These are phyloP conservation scores for Tenrec ecaudatus DNA, from an alignment of 2,113 vertebrate species.

Conservation along the genomic window DNA sequence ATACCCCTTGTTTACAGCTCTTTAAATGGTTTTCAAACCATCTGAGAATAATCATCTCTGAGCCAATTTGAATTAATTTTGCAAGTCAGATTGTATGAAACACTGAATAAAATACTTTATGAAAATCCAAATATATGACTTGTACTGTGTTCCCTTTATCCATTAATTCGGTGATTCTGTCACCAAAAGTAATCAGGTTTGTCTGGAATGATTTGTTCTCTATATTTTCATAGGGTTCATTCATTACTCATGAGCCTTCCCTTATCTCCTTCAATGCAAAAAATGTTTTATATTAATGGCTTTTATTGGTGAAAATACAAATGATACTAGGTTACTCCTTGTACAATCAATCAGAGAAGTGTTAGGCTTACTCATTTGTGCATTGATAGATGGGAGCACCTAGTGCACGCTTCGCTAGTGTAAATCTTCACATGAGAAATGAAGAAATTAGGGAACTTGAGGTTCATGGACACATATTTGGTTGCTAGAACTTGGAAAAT, in stretches of 20 bases:
- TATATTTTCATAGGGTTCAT: not conserved
- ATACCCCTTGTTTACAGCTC: conserved; percentile 69
- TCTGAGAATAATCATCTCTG: conserved; percentile 79
- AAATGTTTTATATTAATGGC: conserved; percentile 26
- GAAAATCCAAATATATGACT: conserved; percentile 81
- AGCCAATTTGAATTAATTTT: conserved; percentile 83
- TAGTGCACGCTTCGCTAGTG: not conserved
- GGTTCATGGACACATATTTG: not conserved
- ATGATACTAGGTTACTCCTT: conserved; percentile 20
- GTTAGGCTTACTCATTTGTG: not conserved
- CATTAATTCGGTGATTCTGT: conserved; percentile 35
- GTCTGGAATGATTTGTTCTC: conserved; percentile 62
- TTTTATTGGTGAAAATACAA: conserved; percentile 34
- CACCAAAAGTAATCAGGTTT: conserved; percentile 56
- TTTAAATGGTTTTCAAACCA: conserved; percentile 80
- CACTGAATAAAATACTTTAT: conserved; percentile 82
- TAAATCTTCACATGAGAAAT: not conserved
- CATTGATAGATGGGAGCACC: not conserved
- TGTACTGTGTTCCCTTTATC: conserved; percentile 73
- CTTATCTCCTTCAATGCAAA: not conserved
- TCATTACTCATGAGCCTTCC: not conserved
- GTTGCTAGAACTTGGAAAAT: not conserved
- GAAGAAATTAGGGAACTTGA: not conserved
- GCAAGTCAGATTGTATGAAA: conserved; percentile 81
- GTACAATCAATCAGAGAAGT: not conserved